phyloP scores from a whole-genome alignment of 2,113 vertebrate genomes.

The Oryzias woworae region DNA sequence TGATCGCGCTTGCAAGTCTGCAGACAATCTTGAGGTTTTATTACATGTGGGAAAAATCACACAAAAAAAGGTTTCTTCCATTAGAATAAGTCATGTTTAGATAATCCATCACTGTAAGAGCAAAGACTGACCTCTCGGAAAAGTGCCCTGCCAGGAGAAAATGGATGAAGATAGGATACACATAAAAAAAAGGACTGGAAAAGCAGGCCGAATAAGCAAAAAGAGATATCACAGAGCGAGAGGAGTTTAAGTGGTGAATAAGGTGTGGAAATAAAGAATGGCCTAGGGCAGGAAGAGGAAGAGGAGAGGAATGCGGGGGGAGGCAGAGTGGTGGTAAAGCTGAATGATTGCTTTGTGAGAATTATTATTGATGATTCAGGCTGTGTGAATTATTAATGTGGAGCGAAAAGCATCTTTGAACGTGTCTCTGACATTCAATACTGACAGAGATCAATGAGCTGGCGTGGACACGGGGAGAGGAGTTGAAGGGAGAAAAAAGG shows the following conservation, averaged over 20 bases:
- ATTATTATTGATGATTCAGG: constrained; percentile 84
- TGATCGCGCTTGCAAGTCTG: constrained; percentile 7
- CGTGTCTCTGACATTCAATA: constrained; percentile 82
- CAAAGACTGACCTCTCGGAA: constrained; percentile 29
- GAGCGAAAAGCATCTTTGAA: constrained; percentile 78
- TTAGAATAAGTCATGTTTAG: constrained; percentile 44
- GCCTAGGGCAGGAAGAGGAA: constrained; percentile 55
- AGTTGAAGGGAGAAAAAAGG: constrained; percentile 39
- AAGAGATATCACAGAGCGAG: constrained; percentile 55
- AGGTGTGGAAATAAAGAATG: constrained; percentile 43
- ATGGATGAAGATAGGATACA: constrained; percentile 56
- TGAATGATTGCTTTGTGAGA: constrained; percentile 80
- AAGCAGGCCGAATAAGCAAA: constrained; percentile 66
- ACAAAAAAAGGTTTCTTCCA: constrained; percentile 29
- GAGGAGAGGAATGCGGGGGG: constrained; percentile 41
- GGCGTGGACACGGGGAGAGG: constrained; percentile 58
- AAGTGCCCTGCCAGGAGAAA: constrained; percentile 53
- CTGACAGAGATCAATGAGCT: constrained; percentile 79
- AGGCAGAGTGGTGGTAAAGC: constrained; percentile 68
- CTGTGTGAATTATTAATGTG: constrained; percentile 82
- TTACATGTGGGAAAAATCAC: constrained; percentile 8
- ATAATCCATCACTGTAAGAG: constrained; percentile 50
- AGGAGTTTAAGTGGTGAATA: constrained; percentile 47
- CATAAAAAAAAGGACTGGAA: constrained; percentile 53
- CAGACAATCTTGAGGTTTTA: constrained; percentile 40